Percentiles rank a stretch among this genome's conserved stretches.
phyloP scores from a whole-genome alignment of 2,797 vertebrate species.

The Octomys mimax region DNA sequence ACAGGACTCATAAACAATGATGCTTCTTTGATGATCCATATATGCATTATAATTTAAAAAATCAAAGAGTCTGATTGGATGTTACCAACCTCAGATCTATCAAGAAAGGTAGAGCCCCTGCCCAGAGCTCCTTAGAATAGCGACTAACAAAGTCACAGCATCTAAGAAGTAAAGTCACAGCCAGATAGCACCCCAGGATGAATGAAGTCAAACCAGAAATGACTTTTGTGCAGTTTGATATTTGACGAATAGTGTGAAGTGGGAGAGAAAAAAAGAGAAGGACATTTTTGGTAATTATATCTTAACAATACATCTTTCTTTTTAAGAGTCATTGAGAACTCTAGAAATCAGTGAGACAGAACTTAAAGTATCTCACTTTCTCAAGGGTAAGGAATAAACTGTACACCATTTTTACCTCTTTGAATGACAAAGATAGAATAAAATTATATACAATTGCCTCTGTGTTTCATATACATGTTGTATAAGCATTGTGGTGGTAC shows the following conservation, averaged over 20 bases:
- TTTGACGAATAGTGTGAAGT: not conserved
- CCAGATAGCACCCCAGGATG: not conserved
- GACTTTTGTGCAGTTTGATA: not conserved
- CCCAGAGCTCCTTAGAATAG: not conserved
- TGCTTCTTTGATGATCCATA: not conserved
- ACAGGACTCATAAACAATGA: conserved; percentile 16
- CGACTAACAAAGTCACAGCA: not conserved
- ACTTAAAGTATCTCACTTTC: not conserved
- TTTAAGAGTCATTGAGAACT: not conserved
- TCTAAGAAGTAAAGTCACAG: not conserved
- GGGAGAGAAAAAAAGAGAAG: not conserved
- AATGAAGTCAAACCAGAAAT: conserved; percentile 30
- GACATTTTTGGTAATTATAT: not conserved
- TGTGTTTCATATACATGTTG: conserved; percentile 5
- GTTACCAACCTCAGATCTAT: not conserved
- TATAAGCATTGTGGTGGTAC: not conserved
- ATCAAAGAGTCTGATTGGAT: not conserved
- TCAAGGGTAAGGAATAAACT: not conserved
- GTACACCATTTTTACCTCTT: not conserved
- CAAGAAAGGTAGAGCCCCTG: not conserved
- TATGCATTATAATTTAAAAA: conserved; percentile 48
- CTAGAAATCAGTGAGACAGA: not conserved
- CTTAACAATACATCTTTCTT: not conserved
- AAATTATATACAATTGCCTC: not conserved
- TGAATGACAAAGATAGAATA: not conserved